Percentiles rank a stretch among this genome's conserved stretches.
phyloP scores from a whole-genome alignment of 2,888 invertebrate species.

The Tetranychus truncatus region DNA sequence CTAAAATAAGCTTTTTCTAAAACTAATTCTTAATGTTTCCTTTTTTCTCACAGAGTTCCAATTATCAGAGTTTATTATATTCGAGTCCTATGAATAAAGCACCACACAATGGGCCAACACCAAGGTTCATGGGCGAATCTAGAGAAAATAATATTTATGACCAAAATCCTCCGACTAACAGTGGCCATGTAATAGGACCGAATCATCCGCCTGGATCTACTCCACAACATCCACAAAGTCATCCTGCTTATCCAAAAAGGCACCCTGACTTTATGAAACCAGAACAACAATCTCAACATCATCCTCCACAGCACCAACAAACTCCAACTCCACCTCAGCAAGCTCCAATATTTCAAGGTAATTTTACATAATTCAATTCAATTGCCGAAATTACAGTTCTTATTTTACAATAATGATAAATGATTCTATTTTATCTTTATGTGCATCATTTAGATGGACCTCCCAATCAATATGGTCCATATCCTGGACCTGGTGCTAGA shows the following conservation, averaged over 20 bases:
- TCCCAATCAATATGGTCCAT: background rate
- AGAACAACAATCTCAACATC: slow-evolving; percentile 31
- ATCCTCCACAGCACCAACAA: background rate
- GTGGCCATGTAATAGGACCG: background rate
- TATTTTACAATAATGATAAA: too few species aligned
- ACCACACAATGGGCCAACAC: background rate
- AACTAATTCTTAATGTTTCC: background rate
- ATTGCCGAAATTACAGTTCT: too few species aligned
- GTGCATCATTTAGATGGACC: too few species aligned
- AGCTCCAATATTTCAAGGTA: too few species aligned
- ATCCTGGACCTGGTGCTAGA: background rate
- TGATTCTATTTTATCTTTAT: too few species aligned
- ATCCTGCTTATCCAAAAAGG: slow-evolving; percentile 27
- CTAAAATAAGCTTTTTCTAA: background rate
- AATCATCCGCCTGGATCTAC: background rate
- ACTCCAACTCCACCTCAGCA: background rate
- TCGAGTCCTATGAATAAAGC: background rate
- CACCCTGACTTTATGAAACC: slow-evolving; percentile 28
- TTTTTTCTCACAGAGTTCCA: background rate
- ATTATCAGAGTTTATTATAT: background rate
- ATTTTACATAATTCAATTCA: too few species aligned
- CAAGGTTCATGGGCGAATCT: background rate
- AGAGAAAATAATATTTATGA: background rate
- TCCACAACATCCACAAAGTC: background rate
- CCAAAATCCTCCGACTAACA: background rate